Base-by-base conservation (phyloP, 2,113 vertebrate genomes). In the Setophaga coronata region DNA sequence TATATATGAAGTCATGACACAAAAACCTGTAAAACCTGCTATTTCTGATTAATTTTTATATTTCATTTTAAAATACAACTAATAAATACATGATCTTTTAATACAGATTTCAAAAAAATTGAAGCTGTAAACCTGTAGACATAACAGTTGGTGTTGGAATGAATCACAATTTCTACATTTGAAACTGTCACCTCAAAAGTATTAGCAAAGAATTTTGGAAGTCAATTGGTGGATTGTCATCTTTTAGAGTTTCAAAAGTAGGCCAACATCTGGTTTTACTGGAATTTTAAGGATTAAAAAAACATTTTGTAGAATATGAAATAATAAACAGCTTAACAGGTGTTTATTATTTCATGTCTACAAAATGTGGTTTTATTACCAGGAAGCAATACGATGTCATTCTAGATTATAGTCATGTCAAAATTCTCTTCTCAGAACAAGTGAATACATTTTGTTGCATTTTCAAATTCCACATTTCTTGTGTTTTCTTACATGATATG, bases 1-100 rank as follows among this genome's bases (percentile, higher is more conserved):
- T 62, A 88, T 11, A 38, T 33, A 12, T 19, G 34, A 64, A 72
- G 3, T 34, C 50, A 57, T 33, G 33, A 3, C 25, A 23, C 54
- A 40, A 18, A 2, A 67, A 4, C 2, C 2, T 53, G 3, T 18
- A 54, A 60, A 13, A 28, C 21, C 40, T 14, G 1, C 2, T 50
- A 11, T n/a, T 84, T 43, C 7, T 31, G 45, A 64, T 43, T 6
- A 57, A 23, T 14, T 87, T 77, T 77, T 40, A 14, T 45, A 78
- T 54, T 90, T 89, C 1, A 23, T 10, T 87, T 74, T 47, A 26
- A 86, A 15, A 53, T 26, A 18, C 2, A 78, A 15, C 3, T 43
- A 74, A 24, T 69, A 88, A 69, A 69, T 56, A 7, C 8, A 14
- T 17, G 0, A 17, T 15, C 6, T 65, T 82, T 53, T 40, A 31